Base-by-base conservation (phyloP, 2,113 vertebrate genomes). In the Engystomops pustulosus region DNA sequence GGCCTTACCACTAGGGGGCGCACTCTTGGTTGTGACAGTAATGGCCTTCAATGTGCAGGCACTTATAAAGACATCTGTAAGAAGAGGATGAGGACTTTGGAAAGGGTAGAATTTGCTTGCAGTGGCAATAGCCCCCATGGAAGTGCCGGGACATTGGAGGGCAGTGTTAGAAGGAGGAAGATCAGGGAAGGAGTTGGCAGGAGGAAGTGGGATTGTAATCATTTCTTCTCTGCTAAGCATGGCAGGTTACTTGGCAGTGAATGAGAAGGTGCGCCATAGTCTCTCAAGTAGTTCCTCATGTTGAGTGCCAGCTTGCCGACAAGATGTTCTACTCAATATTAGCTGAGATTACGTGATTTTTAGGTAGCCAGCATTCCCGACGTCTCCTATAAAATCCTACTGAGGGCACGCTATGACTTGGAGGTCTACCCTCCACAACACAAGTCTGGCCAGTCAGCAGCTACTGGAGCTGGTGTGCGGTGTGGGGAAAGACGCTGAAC, bases 381-480 rank as follows among this genome's bases (percentile, higher is more conserved):
- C 20, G 34, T 62, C 58, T 78, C 58, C 82, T 78, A 84, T 44
- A 27, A 27, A 55, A 44, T 78, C 32, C 49, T 60, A 53, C 55
- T 20, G 38, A 41, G 38, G 38, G 38, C 38, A 41, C 38, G 38
- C 51, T 55, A 68, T 7, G 36, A 34, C 12, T 38, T 51, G 32
- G 60, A n/a, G 32, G 74, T n/a, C 49, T 15, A 27, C 38, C 51
- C 4, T 30, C 25, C 68, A 17, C 51, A 60, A 36, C 49, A 55
- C 36, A 44, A 71, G n/a, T 32, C 23, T 77, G 41, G 77, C 86
- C 67, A 72, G 83, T 91, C 94, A 98, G 92, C 96, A 97, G 94
- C 95, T 97, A 87, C 96, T 96, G 38, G 95, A 96, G 89, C 95
- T 96, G 6, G 95, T 95, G 91, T 96, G 96, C 0, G 95, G 95